A percentile compares a stretch with the other conserved stretches of the same genome.
Conservation (phyloP, 1,140 invertebrate species). For the Orius insidiosus region DNA sequence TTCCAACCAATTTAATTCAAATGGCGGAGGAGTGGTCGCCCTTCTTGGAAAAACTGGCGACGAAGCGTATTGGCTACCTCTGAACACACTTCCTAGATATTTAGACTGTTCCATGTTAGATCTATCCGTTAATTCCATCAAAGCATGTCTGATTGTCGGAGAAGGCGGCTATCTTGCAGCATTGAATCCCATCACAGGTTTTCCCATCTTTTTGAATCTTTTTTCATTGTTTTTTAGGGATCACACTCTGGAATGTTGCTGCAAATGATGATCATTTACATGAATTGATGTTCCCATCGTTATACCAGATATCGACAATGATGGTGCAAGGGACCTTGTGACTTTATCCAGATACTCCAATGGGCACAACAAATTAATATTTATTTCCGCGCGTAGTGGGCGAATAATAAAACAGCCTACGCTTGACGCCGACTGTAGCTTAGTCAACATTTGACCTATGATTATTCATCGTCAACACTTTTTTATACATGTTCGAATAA, state of each 20-base stretch:
- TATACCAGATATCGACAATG: constrained; percentile 50
- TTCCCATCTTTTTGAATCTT: neutral
- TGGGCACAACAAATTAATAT: constrained; percentile 36
- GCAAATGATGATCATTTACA: constrained; percentile 39
- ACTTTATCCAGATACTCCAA: constrained; percentile 26
- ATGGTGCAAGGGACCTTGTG: constrained; percentile 47
- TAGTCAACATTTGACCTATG: constrained; percentile 13
- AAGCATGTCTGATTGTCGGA: constrained; percentile 53
- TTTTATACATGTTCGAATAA: constrained; percentile 23
- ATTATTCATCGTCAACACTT: constrained; percentile 20
- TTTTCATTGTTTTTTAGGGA: constrained; percentile 15
- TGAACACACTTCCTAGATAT: constrained; percentile 40
- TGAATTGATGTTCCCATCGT: constrained; percentile 46
- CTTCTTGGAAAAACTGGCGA: constrained; percentile 41
- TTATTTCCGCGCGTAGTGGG: constrained; percentile 44
- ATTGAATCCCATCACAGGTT: constrained; percentile 47
- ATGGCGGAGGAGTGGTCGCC: constrained; percentile 30
- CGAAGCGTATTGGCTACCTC: constrained; percentile 43
- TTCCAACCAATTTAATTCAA: constrained; percentile 24
- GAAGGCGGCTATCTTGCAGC: constrained; percentile 45
- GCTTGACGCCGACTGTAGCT: constrained; percentile 7
- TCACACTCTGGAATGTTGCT: constrained; percentile 21
- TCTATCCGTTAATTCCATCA: constrained; percentile 44
- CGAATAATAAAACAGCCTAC: constrained; percentile 23
- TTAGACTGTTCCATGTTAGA: constrained; percentile 53